phyloP scores from a whole-genome alignment of 2,797 vertebrate genomes.

The Zalophus californianus region DNA sequence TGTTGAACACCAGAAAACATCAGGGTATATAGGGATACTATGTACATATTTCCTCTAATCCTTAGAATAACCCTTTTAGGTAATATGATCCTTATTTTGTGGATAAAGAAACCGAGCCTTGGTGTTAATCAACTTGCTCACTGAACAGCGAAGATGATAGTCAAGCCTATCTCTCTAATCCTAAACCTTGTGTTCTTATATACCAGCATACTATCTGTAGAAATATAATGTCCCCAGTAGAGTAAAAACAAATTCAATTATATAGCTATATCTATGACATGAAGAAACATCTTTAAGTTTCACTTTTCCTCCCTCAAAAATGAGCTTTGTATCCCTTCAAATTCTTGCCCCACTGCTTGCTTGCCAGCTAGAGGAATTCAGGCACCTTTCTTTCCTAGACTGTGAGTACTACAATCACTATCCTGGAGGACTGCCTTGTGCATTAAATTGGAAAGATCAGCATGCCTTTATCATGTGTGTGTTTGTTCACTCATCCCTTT shows the following conservation, averaged over 20 bases:
- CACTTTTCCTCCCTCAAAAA: background rate
- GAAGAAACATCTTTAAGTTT: background rate
- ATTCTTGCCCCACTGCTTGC: background rate
- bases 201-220: background rate
- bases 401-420: fast-evolving
- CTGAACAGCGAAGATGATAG: background rate
- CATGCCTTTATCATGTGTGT: background rate
- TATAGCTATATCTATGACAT: background rate
- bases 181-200: background rate
- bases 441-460: background rate
- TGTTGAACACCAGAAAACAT: background rate
- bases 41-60: background rate
- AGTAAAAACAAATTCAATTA: background rate
- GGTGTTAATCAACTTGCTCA: background rate
- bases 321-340: background rate
- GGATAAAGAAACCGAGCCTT: background rate
- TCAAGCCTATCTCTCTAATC: background rate
- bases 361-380: no score
- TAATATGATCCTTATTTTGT: background rate
- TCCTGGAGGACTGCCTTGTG: background rate
- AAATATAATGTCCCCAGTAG: no score
- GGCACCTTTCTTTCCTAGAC: background rate
- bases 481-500: background rate
- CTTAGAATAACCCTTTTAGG: background rate
- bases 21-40: background rate